A percentile compares a stretch with the other conserved stretches of the same genome.
Evolutionary conservation across 2,113 vertebrate genomes (phyloP).

Genomic region (Todiramphus saurophagus): DNA sequence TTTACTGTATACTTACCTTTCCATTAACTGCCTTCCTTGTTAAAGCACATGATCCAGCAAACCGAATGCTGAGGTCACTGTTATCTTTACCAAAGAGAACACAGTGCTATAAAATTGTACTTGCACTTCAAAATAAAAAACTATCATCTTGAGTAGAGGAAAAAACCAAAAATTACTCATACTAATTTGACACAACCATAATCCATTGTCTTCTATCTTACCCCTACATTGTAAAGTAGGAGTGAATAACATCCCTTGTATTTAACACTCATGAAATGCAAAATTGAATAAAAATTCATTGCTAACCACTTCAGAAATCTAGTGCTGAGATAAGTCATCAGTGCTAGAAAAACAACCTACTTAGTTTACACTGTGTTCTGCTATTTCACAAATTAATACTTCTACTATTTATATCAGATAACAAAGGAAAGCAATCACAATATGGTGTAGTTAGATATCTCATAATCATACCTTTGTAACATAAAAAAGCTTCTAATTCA

Average conservation of each 20-base stretch:
- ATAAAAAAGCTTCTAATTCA: slow-evolving; percentile 77
- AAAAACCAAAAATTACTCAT: background rate
- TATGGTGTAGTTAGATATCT: background rate
- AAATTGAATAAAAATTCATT: background rate
- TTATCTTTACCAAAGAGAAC: slow-evolving; percentile 66
- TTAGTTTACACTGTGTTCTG: background rate
- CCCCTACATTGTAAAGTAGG: background rate
- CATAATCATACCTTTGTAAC: slow-evolving; percentile 77
- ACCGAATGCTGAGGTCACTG: slow-evolving; percentile 71
- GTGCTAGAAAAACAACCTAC: background rate
- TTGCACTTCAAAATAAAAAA: background rate
- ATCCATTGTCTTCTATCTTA: background rate
- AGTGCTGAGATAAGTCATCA: background rate
- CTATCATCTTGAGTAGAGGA: background rate
- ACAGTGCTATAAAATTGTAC: background rate
- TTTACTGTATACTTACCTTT: slow-evolving; percentile 38
- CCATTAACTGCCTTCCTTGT: background rate
- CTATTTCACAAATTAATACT: background rate
- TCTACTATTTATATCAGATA: background rate
- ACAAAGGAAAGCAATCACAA: background rate
- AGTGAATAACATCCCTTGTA: background rate
- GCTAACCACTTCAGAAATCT: background rate
- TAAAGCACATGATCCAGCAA: slow-evolving; percentile 81
- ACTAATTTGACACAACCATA: background rate
- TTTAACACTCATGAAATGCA: background rate